phyloP scores from a whole-genome alignment of 1,140 invertebrate species.

The Platyscapa corneri region DNA sequence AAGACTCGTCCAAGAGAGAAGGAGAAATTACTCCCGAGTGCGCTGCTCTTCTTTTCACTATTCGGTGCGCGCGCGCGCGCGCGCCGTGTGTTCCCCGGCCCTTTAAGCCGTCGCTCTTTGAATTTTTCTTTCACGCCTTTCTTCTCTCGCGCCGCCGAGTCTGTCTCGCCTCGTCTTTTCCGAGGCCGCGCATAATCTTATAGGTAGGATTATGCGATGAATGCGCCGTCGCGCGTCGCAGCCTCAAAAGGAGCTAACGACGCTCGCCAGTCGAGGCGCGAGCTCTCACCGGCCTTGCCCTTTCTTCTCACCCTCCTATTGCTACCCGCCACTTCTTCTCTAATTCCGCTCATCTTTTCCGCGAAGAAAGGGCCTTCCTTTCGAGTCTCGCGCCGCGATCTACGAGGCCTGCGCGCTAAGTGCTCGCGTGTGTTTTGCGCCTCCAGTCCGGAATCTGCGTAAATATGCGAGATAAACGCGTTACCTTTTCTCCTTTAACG shows the following conservation, averaged over 20 bases:
- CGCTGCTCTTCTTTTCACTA: not conserved
- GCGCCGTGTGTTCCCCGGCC: not conserved
- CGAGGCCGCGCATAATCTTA: conserved; percentile 33
- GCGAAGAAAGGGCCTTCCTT: not conserved
- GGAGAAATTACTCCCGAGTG: not conserved
- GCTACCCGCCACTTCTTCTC: not conserved
- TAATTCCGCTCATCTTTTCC: not conserved
- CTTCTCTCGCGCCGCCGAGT: conserved; percentile 11
- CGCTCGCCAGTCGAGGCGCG: not conserved
- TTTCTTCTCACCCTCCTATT: not conserved
- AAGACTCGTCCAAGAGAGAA: not conserved
- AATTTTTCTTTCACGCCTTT: not conserved
- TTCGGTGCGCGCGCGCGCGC: too few species aligned
- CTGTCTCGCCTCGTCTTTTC: conserved; percentile 10
- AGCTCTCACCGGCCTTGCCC: not conserved
- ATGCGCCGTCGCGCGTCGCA: not conserved
- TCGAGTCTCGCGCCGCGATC: too few species aligned
- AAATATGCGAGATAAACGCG: conserved; percentile 11
- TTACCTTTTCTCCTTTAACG: conserved; percentile 5
- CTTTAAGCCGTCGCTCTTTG: conserved; percentile 16
- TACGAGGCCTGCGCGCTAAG: not conserved
- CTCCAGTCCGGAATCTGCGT: not conserved
- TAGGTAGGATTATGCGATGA: not conserved
- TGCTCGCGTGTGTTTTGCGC: not conserved
- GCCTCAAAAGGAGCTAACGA: conserved; percentile 37